phyloP scores from a whole-genome alignment of 2,888 invertebrate genomes.

The Pherbina coryleti region DNA sequence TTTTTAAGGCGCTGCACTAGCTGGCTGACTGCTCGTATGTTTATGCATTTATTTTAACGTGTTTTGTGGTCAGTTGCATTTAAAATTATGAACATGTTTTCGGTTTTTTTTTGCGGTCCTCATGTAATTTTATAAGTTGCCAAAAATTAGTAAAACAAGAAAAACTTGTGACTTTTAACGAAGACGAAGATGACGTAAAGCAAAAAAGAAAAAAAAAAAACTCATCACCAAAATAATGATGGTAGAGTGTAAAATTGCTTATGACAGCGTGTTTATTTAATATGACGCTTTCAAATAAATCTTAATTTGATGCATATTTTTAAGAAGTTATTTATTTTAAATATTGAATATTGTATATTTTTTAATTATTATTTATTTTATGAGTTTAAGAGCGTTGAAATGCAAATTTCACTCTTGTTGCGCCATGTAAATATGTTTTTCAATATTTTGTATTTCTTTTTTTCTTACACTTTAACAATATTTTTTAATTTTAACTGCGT shows the following conservation, averaged over 20 bases:
- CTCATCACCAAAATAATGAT: not conserved
- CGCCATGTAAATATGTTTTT: too few species aligned
- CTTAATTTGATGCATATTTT: too few species aligned
- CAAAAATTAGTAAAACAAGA: slow-evolving; percentile 24
- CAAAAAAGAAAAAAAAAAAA: not conserved
- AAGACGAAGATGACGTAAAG: not conserved
- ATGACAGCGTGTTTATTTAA: not conserved
- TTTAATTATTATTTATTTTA: too few species aligned
- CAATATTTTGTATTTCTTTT: too few species aligned
- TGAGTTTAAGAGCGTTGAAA: too few species aligned
- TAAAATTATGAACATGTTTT: not conserved
- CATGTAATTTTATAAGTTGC: not conserved
- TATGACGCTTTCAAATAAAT: not conserved
- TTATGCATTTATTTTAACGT: slow-evolving; percentile 13
- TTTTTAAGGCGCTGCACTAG: slow-evolving; percentile 9
- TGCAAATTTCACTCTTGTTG: too few species aligned
- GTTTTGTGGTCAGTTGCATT: slow-evolving; percentile 9
- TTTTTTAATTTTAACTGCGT: too few species aligned
- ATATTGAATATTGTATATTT: too few species aligned
- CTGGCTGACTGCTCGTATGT: not conserved
- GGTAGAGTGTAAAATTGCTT: not conserved
- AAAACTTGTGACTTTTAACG: slow-evolving; percentile 34
- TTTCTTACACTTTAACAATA: too few species aligned
- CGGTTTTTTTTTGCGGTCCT: not conserved
- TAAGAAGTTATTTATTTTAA: too few species aligned